Conservation (phyloP, 2,888 invertebrate species). For the Lomographa bimaculata region DNA sequence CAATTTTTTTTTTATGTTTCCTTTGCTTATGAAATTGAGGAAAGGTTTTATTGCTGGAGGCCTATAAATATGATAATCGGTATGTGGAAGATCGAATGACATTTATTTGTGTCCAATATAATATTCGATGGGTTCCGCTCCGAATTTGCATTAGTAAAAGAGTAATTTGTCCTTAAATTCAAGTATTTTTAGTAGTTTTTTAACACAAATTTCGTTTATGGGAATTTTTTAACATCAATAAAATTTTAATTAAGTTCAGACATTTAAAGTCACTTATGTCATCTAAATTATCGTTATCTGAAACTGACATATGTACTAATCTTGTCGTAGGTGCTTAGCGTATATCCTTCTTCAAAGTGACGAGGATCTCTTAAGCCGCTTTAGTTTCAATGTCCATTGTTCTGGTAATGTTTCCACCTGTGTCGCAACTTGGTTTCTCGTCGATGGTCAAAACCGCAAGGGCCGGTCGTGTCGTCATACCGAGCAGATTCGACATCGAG, state of each 20-base stretch:
- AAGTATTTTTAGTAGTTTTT: not conserved
- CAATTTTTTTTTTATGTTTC: conserved; percentile 42
- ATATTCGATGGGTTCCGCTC: conserved; percentile 9
- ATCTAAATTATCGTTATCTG: conserved; percentile 33
- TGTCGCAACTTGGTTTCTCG: conserved; percentile 57
- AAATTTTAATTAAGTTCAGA: too few relatives aligned
- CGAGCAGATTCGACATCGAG: conserved; percentile 40
- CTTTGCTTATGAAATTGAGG: conserved; percentile 40
- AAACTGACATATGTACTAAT: conserved; percentile 14
- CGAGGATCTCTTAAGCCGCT: conserved; percentile 28
- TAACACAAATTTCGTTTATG: too few relatives aligned
- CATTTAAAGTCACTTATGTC: too few relatives aligned
- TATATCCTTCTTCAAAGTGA: conserved; percentile 36
- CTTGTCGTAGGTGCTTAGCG: too few relatives aligned
- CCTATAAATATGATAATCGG: conserved; percentile 19
- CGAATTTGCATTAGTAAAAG: not conserved
- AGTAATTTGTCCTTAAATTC: not conserved
- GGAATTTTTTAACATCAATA: too few relatives aligned
- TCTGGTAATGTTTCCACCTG: conserved; percentile 34
- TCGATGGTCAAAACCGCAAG: conserved; percentile 60
- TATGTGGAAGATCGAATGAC: conserved; percentile 16
- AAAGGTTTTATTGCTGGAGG: conserved; percentile 28
- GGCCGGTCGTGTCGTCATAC: conserved; percentile 68
- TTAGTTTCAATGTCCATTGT: conserved; percentile 23
- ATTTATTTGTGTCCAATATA: conserved; percentile 5